phyloP scores from a whole-genome alignment of 2,797 vertebrate genomes.

The Eulemur rubriventer region DNA sequence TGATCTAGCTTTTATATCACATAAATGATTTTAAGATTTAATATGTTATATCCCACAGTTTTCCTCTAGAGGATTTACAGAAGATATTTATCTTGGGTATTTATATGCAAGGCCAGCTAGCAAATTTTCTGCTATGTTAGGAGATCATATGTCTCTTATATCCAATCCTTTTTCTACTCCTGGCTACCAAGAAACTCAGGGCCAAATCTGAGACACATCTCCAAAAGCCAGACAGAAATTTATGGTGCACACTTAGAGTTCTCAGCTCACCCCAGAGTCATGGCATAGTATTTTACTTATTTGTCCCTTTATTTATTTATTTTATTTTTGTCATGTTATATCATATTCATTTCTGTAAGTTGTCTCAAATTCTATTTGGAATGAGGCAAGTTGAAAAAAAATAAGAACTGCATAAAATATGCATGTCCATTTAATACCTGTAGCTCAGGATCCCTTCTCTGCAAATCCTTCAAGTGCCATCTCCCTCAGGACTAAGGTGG shows the following conservation, averaged over 20 bases:
- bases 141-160: not conserved
- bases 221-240: constrained; percentile 5
- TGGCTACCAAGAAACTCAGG: not conserved
- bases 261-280: not conserved
- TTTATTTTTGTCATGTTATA: not conserved
- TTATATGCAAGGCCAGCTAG: not conserved
- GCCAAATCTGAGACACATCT: not conserved
- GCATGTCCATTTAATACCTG: not conserved
- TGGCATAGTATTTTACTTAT: not conserved
- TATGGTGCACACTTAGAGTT: not conserved
- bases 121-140: not conserved
- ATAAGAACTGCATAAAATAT: constrained; percentile 35
- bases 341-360: not conserved
- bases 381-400: not conserved
- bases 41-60: not conserved
- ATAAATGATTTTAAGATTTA: not conserved
- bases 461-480: not conserved
- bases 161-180: not conserved
- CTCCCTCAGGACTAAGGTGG: not conserved
- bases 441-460: not conserved
- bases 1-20: not conserved
- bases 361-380: not conserved
- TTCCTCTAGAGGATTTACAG: not conserved
- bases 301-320: not conserved
- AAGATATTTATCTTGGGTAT: not conserved